A percentile compares a stretch with the other conserved stretches of the same genome.
Conservation (phyloP, 2,888 invertebrate species). For the Adela reaumurella region DNA sequence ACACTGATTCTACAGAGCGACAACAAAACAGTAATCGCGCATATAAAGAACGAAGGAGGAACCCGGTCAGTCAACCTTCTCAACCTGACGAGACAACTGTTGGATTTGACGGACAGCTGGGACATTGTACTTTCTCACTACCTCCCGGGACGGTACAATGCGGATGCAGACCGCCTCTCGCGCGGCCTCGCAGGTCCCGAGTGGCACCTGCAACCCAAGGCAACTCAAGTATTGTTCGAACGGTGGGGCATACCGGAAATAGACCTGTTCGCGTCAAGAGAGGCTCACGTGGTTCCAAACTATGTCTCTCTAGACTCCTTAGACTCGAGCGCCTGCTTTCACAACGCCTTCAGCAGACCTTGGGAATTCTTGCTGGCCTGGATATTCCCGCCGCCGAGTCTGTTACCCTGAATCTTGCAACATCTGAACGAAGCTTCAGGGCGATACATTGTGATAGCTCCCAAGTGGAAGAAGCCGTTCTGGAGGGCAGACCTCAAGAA, state of each 20-base stretch:
- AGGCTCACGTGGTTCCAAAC: constrained; percentile 8
- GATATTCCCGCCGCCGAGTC: constrained; percentile 7
- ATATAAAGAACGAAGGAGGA: constrained; percentile 15
- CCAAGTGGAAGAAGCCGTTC: constrained; percentile 14
- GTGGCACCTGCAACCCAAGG: constrained; percentile 11
- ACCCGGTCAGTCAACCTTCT: constrained; percentile 9
- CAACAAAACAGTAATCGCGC: constrained; percentile 14
- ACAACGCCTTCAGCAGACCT: constrained; percentile 12
- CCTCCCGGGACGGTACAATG: constrained; percentile 14
- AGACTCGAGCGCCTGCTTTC: constrained; percentile 12
- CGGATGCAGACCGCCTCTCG: too few relatives aligned
- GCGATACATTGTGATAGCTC: constrained; percentile 8
- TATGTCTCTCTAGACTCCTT: constrained; percentile 12
- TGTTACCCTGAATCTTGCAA: constrained; percentile 6
- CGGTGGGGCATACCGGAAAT: constrained; percentile 13
- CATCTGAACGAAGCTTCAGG: constrained; percentile 6
- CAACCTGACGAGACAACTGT: constrained; percentile 1
- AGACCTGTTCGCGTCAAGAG: constrained; percentile 13
- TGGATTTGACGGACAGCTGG: constrained; percentile 7
- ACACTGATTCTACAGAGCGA: constrained; percentile 13
- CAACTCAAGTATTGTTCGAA: constrained; percentile 9
- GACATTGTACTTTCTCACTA: constrained; percentile 10
- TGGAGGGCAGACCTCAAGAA: too few relatives aligned
- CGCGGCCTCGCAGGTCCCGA: too few relatives aligned
- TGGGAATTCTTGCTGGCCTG: constrained; percentile 7